Percentiles rank a stretch among this genome's conserved stretches.
Evolutionary conservation across 2,888 invertebrate genomes (phyloP).

Genomic region (Eupithecia centaureata): DNA sequence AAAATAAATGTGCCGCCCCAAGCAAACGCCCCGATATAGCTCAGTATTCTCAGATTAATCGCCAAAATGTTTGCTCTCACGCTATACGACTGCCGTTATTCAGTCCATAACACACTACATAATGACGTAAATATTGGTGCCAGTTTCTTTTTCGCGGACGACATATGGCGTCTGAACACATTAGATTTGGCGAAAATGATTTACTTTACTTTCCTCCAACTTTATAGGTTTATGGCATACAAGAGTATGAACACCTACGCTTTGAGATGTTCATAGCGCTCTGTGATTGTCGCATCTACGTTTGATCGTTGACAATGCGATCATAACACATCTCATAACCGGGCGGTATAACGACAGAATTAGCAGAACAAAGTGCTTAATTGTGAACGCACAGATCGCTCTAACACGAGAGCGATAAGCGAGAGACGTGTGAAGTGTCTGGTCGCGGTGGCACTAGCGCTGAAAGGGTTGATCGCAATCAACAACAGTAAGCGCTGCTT

Average conservation of each 20-base stretch:
- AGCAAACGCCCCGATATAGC: conserved; percentile 70
- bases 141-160: conserved; percentile 51
- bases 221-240: not conserved
- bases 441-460: conserved; percentile 41
- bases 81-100: conserved; percentile 69
- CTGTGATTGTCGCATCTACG: conserved; percentile 12
- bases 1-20: conserved; percentile 83
- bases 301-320: conserved; percentile 20
- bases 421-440: conserved; percentile 44
- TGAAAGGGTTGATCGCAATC: conserved; percentile 46
- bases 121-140: conserved; percentile 67
- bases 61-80: conserved; percentile 79
- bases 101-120: conserved; percentile 60
- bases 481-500: conserved; percentile 45
- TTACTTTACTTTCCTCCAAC: conserved; percentile 3
- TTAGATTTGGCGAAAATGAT: conserved; percentile 14
- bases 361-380: conserved; percentile 35
- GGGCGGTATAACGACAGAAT: conserved; percentile 28
- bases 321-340: conserved; percentile 29
- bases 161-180: conserved; percentile 40
- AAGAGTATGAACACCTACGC: not conserved
- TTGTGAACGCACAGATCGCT: conserved; percentile 42
- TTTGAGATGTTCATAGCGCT: not conserved
- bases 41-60: conserved; percentile 78
- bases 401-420: conserved; percentile 36